Evolutionary conservation across 1,140 invertebrate species (phyloP).

Genomic region (Teleogryllus occipitalis): DNA sequence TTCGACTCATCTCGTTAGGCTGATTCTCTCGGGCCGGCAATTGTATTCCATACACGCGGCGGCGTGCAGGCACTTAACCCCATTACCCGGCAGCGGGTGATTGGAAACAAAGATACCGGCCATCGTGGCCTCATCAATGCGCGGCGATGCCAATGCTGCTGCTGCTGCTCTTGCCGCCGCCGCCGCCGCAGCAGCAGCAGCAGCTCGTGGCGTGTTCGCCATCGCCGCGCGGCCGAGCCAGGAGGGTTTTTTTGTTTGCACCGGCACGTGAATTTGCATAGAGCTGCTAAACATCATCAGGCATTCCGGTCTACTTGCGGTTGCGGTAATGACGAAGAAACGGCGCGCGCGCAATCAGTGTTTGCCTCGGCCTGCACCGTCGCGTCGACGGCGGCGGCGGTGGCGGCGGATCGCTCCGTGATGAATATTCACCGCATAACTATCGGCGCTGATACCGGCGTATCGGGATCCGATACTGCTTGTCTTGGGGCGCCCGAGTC

Average conservation of each 20-base stretch:
- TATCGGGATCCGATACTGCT: too few relatives aligned
- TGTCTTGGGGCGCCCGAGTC: too few relatives aligned
- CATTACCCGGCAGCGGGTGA: not conserved
- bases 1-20: not conserved
- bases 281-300: not conserved
- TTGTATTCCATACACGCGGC: not conserved
- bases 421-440: not conserved
- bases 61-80: conserved; percentile 2
- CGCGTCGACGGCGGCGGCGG: too few relatives aligned
- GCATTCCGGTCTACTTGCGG: not conserved
- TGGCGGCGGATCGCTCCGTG: too few relatives aligned
- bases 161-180: not conserved
- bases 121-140: not conserved
- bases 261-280: not conserved
- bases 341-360: not conserved
- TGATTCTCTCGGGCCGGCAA: not conserved
- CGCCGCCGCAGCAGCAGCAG: too few relatives aligned
- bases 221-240: not conserved
- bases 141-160: not conserved
- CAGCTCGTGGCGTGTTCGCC: not conserved
- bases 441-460: too few relatives aligned
- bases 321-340: not conserved
- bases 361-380: not conserved
- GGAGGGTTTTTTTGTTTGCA: not conserved
- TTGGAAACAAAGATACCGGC: conserved; percentile 3